Base-by-base conservation (phyloP, 2,888 invertebrate genomes). In the Zaprionus lineosus region DNA sequence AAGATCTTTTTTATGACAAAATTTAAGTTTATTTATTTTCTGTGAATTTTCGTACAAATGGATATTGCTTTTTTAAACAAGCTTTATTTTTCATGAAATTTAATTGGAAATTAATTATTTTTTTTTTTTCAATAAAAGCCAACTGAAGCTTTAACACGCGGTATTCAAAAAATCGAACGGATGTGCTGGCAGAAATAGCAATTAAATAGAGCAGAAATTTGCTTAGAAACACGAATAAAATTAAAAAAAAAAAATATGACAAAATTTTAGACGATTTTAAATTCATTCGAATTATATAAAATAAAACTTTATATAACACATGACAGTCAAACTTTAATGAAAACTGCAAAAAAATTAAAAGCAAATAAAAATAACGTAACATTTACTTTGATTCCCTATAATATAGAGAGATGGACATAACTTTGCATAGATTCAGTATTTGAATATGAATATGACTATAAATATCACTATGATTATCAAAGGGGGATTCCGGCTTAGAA, bases 151-250 rank as follows among this genome's bases (percentile, higher is more conserved):
- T 47, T 7, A 8, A 9, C 19, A 48, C 6, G 7, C 6, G 8
- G 1, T 14, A 15, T 33, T 21, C n/a, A 4, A 26, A 43, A 33
- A 33, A 2, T 16, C 28, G 1, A 64, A 34, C 50, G 53, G 29
- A 70, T 71, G 57, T 51, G 34, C 3, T 3, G 11, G 46, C 58
- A 33, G 47, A 77, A 77, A 68, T 51, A 55, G 40, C 33, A 14
- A 12, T 9, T 7, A 82, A 78, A 74, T 52, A 47, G 66, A 75
- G 60, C 74, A 60, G 55, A 26, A 52, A 58, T 51, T 36, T 43
- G 9, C 21, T 37, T 29, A 6, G 21, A 9, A 12, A 26, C 29
- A 11, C 26, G 3, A 46, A 31, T 21, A 26, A 44, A 36, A 15
- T 21, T 24, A 29, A 5, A 14, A 46, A 57, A 41, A 43, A 16